Conservation (phyloP, 2,797 vertebrate genomes). For the Mormyrus hasselquistii region DNA sequence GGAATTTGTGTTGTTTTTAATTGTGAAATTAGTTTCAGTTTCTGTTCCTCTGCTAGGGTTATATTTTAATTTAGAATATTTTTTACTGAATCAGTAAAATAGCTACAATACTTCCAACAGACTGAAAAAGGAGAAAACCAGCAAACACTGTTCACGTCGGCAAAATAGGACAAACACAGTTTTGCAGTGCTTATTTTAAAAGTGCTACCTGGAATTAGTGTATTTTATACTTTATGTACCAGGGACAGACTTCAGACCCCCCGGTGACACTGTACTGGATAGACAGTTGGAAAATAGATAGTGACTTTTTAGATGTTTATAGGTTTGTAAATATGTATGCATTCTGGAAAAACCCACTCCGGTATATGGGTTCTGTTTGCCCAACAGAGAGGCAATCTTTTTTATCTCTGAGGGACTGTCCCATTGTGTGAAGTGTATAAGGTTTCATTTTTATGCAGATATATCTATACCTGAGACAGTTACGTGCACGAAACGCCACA, state of each 20-base stretch:
- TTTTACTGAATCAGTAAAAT: neutral
- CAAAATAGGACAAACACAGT: neutral
- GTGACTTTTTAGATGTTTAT: neutral
- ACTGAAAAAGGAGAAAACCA: neutral
- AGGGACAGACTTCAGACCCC: neutral
- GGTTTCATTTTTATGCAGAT: neutral
- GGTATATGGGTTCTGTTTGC: neutral
- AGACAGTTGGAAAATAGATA: neutral
- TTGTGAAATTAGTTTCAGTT: neutral
- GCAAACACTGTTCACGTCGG: neutral
- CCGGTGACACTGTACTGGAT: neutral
- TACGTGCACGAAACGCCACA: neutral
- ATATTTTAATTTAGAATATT: neutral
- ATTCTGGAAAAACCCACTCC: neutral
- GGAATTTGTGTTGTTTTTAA: neutral
- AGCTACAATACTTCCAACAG: neutral
- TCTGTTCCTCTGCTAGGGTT: neutral
- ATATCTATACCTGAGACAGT: neutral
- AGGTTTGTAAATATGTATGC: slow-evolving; percentile 1
- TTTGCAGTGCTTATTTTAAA: neutral
- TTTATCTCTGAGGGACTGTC: neutral
- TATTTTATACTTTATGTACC: neutral
- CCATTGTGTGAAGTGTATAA: neutral
- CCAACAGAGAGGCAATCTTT: neutral
- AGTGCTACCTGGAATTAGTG: neutral